Conservation (phyloP, 2,888 invertebrate genomes). For the Metellina segmentata region DNA sequence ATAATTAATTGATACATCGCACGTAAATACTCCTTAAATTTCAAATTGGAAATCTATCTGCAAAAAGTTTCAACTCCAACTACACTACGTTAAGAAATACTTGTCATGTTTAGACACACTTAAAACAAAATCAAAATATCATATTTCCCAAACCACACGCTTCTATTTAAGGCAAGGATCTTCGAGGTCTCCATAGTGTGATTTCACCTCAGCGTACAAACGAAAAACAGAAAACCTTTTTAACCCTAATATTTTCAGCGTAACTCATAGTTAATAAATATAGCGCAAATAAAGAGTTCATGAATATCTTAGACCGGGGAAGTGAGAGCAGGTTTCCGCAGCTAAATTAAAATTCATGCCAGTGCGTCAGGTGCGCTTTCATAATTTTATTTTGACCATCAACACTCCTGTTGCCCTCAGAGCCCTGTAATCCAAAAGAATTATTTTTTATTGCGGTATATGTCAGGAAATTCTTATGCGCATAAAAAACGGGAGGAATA, state of each 20-base stretch:
- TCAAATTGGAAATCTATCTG: neutral
- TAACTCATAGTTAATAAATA: conserved; percentile 45
- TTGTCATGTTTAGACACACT: neutral
- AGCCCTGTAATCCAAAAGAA: conserved; percentile 69
- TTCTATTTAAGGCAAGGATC: neutral
- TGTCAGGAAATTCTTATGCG: conserved; percentile 61
- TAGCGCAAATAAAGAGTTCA: conserved; percentile 49
- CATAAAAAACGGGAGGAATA: conserved; percentile 50
- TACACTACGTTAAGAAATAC: neutral
- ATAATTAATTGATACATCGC: neutral
- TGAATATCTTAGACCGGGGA: conserved; percentile 47
- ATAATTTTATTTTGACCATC: conserved; percentile 64
- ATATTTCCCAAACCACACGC: too few relatives aligned
- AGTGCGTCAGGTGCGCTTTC: conserved; percentile 68
- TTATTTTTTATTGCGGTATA: conserved; percentile 73
- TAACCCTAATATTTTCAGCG: conserved; percentile 19
- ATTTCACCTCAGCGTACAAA: neutral
- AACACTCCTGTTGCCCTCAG: conserved; percentile 54
- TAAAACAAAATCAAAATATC: neutral
- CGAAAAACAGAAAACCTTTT: conserved; percentile 20
- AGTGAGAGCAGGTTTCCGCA: conserved; percentile 23
- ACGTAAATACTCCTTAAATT: neutral
- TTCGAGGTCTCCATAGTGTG: neutral
- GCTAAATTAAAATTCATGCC: conserved; percentile 73
- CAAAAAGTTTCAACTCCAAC: neutral